Conservation (phyloP, 2,113 vertebrate species). For the Ictidomys tridecemlineatus region DNA sequence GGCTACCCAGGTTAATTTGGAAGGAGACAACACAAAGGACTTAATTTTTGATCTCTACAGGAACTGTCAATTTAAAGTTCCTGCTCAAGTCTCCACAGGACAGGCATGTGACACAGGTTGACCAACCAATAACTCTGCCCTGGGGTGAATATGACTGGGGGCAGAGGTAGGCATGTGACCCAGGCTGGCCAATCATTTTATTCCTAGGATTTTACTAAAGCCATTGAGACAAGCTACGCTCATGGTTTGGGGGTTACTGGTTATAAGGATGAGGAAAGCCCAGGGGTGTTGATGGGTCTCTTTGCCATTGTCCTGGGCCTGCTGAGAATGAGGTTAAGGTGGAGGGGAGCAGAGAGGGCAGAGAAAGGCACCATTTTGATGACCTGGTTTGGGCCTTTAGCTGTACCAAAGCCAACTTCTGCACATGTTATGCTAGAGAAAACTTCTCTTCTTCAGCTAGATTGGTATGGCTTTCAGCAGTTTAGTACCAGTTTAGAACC, state of each 20-base stretch:
- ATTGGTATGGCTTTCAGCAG: neutral
- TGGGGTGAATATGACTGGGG: neutral
- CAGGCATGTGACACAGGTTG: neutral
- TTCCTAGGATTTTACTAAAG: constrained; percentile 13
- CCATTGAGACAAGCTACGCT: neutral
- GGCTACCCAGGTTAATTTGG: neutral
- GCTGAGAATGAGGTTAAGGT: neutral
- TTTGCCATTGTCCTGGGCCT: neutral
- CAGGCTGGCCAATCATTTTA: neutral
- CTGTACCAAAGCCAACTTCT: neutral
- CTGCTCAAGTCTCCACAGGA: neutral
- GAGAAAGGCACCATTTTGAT: neutral
- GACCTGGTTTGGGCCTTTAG: neutral
- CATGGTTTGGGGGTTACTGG: neutral
- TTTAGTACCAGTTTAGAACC: neutral
- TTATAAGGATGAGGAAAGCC: neutral
- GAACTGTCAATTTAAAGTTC: neutral
- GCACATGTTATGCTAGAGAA: neutral
- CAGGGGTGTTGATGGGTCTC: neutral
- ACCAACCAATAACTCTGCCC: neutral
- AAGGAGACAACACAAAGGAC: neutral
- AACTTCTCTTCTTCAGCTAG: neutral
- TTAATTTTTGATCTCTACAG: neutral
- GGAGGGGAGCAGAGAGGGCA: neutral
- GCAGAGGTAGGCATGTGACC: neutral